phyloP scores from a whole-genome alignment of 2,888 invertebrate genomes.

The Neoaliturus tenellus region DNA sequence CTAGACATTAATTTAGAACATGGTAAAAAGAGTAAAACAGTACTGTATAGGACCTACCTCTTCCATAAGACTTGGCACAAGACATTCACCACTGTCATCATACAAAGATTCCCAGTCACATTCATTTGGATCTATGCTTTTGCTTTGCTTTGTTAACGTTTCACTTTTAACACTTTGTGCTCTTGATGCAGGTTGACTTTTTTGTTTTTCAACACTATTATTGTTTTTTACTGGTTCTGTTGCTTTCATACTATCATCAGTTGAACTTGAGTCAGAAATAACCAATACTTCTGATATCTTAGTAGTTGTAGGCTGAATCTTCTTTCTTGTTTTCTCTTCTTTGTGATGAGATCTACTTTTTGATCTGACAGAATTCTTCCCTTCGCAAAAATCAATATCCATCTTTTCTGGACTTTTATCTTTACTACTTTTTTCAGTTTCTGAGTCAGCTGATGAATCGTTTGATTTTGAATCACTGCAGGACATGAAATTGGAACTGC shows the following conservation, averaged over 20 bases:
- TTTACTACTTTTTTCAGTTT: not conserved
- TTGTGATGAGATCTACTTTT: not conserved
- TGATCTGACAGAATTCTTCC: not conserved
- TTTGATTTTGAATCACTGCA: constrained; percentile 11
- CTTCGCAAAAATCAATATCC: constrained; percentile 36
- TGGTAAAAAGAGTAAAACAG: too few relatives aligned
- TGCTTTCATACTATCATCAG: constrained; percentile 10
- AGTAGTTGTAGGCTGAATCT: not conserved
- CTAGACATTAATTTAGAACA: too few relatives aligned
- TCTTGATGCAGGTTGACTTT: not conserved
- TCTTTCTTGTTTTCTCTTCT: not conserved
- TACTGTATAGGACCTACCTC: constrained; percentile 72
- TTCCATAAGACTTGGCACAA: constrained; percentile 84
- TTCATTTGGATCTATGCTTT: constrained; percentile 76
- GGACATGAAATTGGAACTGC: not conserved
- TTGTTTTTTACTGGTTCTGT: not conserved
- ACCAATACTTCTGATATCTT: constrained; percentile 18
- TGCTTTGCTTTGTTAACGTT: not conserved
- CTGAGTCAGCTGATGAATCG: not conserved
- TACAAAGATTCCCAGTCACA: constrained; percentile 91
- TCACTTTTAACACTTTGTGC: not conserved
- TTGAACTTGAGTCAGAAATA: constrained; percentile 36
- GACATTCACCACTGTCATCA: constrained; percentile 88
- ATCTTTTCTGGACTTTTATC: constrained; percentile 7
- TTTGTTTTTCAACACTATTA: not conserved